phyloP scores from a whole-genome alignment of 2,888 invertebrate species.

The Philereme vetulata region DNA sequence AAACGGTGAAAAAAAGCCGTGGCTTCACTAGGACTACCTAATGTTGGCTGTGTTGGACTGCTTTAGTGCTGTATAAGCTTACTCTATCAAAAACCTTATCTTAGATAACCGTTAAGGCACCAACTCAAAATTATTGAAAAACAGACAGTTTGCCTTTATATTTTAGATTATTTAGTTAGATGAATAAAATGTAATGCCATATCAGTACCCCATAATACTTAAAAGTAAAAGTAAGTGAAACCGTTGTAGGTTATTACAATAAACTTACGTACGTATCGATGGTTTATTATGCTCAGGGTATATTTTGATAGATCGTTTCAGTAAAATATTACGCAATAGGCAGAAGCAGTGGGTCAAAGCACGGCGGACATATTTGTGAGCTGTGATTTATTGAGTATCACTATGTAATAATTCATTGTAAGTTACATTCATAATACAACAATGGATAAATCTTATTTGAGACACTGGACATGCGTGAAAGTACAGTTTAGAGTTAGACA shows the following conservation, averaged over 20 bases:
- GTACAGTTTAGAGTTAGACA: constrained; percentile 10
- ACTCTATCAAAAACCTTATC: too few relatives aligned
- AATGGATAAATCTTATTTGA: constrained; percentile 5
- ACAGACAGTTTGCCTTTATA: too few relatives aligned
- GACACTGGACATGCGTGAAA: constrained; percentile 21
- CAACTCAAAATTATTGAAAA: too few relatives aligned
- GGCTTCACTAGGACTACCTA: too few relatives aligned
- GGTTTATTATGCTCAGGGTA: not conserved
- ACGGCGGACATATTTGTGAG: not conserved
- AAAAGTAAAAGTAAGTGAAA: constrained; percentile 5
- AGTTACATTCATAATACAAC: constrained; percentile 1
- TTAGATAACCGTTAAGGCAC: too few relatives aligned
- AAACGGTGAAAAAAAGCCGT: too few relatives aligned
- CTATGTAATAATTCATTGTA: constrained; percentile 17
- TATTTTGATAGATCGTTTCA: constrained; percentile 20
- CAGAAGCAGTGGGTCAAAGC: not conserved
- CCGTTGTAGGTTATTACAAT: constrained; percentile 13
- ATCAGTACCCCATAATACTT: too few relatives aligned
- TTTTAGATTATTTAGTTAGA: too few relatives aligned
- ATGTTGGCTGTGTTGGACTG: too few relatives aligned
- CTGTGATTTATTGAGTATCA: constrained; percentile 27
- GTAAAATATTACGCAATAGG: constrained; percentile 13
- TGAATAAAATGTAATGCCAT: too few relatives aligned
- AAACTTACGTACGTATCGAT: constrained; percentile 7
- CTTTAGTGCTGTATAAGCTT: too few relatives aligned